Evolutionary conservation across 2,113 vertebrate genomes (phyloP).

Genomic region (Machaerirhynchus nigripectus): DNA sequence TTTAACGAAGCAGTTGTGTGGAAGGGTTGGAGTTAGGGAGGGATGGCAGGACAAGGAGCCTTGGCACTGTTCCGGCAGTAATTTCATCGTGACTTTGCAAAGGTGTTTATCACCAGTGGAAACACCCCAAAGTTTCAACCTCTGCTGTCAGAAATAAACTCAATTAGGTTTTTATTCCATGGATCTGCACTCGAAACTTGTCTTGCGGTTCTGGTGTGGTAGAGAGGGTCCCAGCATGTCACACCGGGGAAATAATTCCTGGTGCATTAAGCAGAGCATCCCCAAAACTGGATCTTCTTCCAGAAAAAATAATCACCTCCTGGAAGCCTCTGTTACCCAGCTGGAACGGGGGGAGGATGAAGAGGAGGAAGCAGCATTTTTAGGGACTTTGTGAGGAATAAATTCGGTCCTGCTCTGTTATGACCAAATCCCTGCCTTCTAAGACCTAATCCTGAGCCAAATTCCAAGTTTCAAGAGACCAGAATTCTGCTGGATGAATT

Average conservation of each 20-base stretch:
- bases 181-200: neutral
- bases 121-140: neutral
- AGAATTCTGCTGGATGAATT: neutral
- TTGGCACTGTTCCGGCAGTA: neutral
- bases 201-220: neutral
- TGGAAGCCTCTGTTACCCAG: neutral
- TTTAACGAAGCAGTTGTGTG: neutral
- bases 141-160: neutral
- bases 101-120: neutral
- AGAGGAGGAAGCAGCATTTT: neutral
- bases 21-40: neutral
- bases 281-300: neutral
- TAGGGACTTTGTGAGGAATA: neutral
- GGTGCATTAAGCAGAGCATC: neutral
- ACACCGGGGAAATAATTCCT: neutral
- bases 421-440: neutral
- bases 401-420: neutral
- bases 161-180: neutral
- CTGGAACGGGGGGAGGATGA: neutral
- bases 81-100: neutral
- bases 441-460: neutral
- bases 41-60: neutral
- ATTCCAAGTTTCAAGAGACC: neutral
- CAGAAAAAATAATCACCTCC: neutral
- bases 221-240: neutral